Evolutionary conservation across 1,140 invertebrate genomes (phyloP), one percentile per base, ranked within the genome.

Genomic region (Neodiprion lecontei): DNA sequence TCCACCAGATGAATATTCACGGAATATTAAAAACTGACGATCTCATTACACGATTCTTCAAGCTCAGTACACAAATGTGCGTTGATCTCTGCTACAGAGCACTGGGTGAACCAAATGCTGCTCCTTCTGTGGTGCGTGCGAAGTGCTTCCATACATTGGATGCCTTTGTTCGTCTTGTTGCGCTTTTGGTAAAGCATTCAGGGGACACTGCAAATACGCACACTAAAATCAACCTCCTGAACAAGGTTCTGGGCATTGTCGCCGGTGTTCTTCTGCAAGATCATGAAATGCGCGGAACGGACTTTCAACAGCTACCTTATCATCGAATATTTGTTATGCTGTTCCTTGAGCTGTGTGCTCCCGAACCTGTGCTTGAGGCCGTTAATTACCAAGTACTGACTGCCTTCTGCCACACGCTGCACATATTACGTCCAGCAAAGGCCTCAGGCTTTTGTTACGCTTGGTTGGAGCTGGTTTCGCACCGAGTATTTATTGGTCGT

Each of bases 11-110:
- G 97, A 98, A 98, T 82, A 91, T 96, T 74, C 96, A 98, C 79
- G 98, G 98, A 4, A 97, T 99, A 69, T 88, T 99, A 12, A 99
- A 99, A 85, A 98, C 97, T 0, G 99, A 99, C 82, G 98, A 99
- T 84, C 91, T 98, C 75, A 98, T 99, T 72, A 98, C 97, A 0
- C 88, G 98, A 75, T 99, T 99, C 89, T 99, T 99, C 90, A 93
- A 98, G 47, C 92, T 99, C 21, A 98, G 96, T 70, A 98, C 97
- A 0, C 97, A 99, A 85, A 95, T 99, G 91, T 99, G 98, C 86
- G 96, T 99, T 0, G 97, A 99, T 82, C 92, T 98, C 68, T 97
- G 97, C 70, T 98, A 99, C 86, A 91, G 97, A 74, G 90, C 92
- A 7, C 85, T 95, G 12, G 83, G 89, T 17, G 92, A 93, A 78